Conservation (phyloP, 2,113 vertebrate genomes). For the Nerophis lumbriciformis region DNA sequence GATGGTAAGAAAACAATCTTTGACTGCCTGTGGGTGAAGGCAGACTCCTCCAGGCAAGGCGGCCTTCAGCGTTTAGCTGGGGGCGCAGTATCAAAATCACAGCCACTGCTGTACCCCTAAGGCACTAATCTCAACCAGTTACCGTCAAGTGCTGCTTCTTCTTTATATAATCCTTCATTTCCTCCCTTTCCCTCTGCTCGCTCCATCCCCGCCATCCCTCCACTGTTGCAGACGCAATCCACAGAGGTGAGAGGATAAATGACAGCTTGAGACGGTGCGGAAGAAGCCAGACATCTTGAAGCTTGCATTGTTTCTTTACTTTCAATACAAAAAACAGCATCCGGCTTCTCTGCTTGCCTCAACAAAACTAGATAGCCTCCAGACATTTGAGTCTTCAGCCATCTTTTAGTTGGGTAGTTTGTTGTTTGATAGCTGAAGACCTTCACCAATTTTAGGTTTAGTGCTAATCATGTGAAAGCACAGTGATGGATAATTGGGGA, state of each 20-base stretch:
- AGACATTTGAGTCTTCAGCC: constrained; percentile 54
- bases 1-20: constrained; percentile 68
- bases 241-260: constrained; percentile 62
- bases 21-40: constrained; percentile 71
- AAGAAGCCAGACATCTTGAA: constrained; percentile 47
- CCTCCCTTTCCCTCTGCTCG: constrained; percentile 44
- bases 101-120: constrained; percentile 74
- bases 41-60: constrained; percentile 69
- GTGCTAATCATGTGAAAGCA: constrained; percentile 56
- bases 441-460: constrained; percentile 61
- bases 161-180: constrained; percentile 68
- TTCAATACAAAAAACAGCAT: constrained; percentile 2
- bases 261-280: constrained; percentile 53
- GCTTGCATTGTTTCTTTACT: constrained; percentile 37
- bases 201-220: constrained; percentile 50
- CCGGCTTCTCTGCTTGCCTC: constrained; percentile 11
- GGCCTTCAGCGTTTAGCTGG: constrained; percentile 75
- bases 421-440: constrained; percentile 57
- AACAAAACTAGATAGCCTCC: constrained; percentile 28
- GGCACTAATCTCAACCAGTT: constrained; percentile 73
- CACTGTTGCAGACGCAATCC: constrained; percentile 52
- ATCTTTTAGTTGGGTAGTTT: constrained; percentile 43
- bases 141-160: constrained; percentile 70
- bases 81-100: constrained; percentile 72
- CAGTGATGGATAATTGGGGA: constrained; percentile 21